Conservation (phyloP, 2,888 invertebrate genomes). For the Drosophila tanythrix region DNA sequence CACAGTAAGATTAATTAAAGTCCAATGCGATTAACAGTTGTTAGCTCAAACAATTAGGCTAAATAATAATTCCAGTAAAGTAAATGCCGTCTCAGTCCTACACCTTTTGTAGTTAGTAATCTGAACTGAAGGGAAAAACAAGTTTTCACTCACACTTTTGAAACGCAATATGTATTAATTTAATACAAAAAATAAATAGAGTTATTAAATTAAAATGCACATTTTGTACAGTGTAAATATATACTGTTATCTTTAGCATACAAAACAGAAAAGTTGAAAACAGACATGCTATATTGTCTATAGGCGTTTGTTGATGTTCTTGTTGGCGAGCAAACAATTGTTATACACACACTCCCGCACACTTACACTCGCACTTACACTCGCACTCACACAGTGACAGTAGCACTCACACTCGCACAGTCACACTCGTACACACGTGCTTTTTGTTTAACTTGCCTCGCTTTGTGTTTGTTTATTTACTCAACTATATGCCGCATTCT, state of each 20-base stretch:
- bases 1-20: neutral
- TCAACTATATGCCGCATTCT: constrained; percentile 36
- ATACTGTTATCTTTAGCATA: neutral
- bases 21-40: neutral
- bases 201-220: neutral
- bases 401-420: constrained; percentile 1
- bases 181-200: neutral
- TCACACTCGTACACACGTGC: constrained; percentile 20
- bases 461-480: constrained; percentile 73
- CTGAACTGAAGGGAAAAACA: too few relatives aligned
- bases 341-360: constrained; percentile 22
- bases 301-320: constrained; percentile 30
- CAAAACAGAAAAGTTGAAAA: constrained; percentile 39
- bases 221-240: constrained; percentile 1
- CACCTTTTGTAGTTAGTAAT: neutral
- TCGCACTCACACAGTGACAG: neutral
- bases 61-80: neutral
- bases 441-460: constrained; percentile 61
- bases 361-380: constrained; percentile 7
- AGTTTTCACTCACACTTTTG: neutral
- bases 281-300: constrained; percentile 50
- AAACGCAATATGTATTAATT: neutral
- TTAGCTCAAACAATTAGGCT: neutral
- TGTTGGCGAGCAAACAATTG: constrained; percentile 48
- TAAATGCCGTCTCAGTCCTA: neutral